Evolutionary conservation across 2,113 vertebrate species (phyloP).

Genomic region (Spea multiplicata): DNA sequence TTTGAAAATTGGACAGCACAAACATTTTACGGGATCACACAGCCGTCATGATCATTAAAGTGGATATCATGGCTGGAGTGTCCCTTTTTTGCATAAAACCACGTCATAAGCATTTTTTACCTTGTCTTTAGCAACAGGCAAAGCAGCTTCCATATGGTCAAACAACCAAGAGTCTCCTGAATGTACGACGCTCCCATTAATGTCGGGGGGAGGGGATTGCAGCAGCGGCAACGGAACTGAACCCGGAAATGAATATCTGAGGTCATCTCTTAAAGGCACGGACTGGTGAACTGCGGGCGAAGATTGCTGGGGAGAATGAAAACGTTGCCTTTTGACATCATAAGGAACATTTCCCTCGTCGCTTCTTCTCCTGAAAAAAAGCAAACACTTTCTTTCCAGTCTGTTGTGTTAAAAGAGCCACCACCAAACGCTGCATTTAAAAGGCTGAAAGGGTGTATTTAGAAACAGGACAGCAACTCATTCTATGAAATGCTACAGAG

Average conservation of each 20-base stretch:
- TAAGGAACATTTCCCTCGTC: conserved; percentile 58
- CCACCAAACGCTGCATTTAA: not conserved
- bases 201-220: conserved; percentile 40
- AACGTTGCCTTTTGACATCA: conserved; percentile 75
- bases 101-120: conserved; percentile 60
- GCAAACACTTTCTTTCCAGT: not conserved
- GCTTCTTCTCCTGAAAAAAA: conserved; percentile 73
- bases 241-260: conserved; percentile 51
- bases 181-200: conserved; percentile 53
- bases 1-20: no score
- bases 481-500: no score
- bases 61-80: no score
- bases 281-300: conserved; percentile 54
- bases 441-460: not conserved
- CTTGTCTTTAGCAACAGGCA: conserved; percentile 75
- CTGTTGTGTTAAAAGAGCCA: conserved; percentile 5
- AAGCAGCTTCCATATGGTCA: conserved; percentile 48
- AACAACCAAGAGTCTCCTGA: conserved; percentile 58
- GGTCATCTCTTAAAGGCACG: conserved; percentile 66
- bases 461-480: not conserved
- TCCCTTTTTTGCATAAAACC: no score
- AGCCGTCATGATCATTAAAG: no score
- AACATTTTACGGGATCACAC: no score
- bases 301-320: conserved; percentile 59
- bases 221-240: conserved; percentile 43